Evolutionary conservation across 1,140 invertebrate genomes (phyloP), one percentile per base, ranked within the genome.

Genomic region (Eupristina koningsbergeri): DNA sequence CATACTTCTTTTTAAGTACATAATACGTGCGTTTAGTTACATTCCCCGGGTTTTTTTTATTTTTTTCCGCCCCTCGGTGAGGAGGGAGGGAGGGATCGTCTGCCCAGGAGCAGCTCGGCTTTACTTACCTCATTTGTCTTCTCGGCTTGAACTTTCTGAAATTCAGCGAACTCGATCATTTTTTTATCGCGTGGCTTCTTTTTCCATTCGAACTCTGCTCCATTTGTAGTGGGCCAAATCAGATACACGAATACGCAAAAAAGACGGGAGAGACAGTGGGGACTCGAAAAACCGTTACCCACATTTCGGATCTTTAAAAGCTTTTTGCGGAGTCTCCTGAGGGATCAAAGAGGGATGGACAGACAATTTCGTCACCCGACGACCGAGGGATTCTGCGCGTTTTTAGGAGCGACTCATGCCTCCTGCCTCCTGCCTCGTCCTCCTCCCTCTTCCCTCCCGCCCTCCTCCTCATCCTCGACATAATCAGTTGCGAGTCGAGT

Each of bases 401-500:
- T 83, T 77, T 78, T 83, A 45, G 53, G 26, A 13, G 47, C 58
- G n/a, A 73, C 61, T 69, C n/a, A n/a, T n/a, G n/a, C n/a, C n/a
- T n/a, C n/a, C n/a, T n/a, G n/a, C n/a, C n/a, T n/a, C n/a, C n/a
- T n/a, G n/a, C n/a, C n/a, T n/a, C n/a, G n/a, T n/a, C n/a, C n/a
- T n/a, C n/a, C n/a, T n/a, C n/a, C n/a, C n/a, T n/a, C n/a, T n/a
- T n/a, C n/a, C n/a, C n/a, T n/a, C n/a, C n/a, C n/a, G n/a, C n/a
- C n/a, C n/a, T n/a, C n/a, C n/a, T n/a, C 36, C 0, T 67, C 36
- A 47, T 9, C 19, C 31, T 45, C 29, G 71, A 39, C 82, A 84
- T 84, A 84, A 84, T 80, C 69, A 84, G 69, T 84, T 84, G n/a
- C n/a, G n/a, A n/a, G n/a, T n/a, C 83, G 75, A 34, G n/a, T 75